A percentile compares a stretch with the other conserved stretches of the same genome.
Evolutionary conservation across 2,113 vertebrate species (phyloP).

Genomic region (Thunnus thynnus): DNA sequence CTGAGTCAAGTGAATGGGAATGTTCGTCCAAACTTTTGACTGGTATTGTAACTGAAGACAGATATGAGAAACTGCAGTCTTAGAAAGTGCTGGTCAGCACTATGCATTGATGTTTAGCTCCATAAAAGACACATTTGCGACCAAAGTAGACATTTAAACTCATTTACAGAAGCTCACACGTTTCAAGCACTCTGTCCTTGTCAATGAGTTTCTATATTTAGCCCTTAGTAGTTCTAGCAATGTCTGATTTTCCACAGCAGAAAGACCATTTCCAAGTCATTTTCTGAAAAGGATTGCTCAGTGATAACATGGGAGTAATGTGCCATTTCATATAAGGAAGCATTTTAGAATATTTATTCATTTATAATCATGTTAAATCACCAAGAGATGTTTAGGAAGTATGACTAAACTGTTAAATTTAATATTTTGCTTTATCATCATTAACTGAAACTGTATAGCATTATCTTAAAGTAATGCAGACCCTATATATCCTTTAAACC

Average conservation of each 20-base stretch:
- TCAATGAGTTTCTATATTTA: slow-evolving; percentile 30
- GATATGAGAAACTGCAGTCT: slow-evolving; percentile 18
- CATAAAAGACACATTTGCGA: not conserved
- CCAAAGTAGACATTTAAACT: slow-evolving; percentile 2
- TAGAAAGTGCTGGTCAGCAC: slow-evolving; percentile 31
- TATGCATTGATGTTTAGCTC: not conserved
- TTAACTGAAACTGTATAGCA: too few species aligned
- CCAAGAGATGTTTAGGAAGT: too few species aligned
- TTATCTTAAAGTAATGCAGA: not conserved
- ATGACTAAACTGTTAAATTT: not conserved
- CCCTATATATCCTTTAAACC: not conserved
- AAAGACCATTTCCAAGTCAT: not conserved
- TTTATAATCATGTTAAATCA: not conserved
- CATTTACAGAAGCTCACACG: not conserved
- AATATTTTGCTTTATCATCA: too few species aligned
- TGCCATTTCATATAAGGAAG: too few species aligned
- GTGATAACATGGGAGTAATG: not conserved
- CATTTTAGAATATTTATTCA: too few species aligned
- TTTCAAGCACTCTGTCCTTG: not conserved
- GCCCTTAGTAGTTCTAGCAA: not conserved
- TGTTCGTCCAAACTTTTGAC: too few species aligned
- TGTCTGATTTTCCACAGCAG: not conserved
- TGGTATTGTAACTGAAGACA: not conserved
- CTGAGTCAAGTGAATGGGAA: too few species aligned
- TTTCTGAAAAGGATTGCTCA: not conserved